phyloP scores from a whole-genome alignment of 2,797 vertebrate genomes.

The Catamblyrhynchus diadema region DNA sequence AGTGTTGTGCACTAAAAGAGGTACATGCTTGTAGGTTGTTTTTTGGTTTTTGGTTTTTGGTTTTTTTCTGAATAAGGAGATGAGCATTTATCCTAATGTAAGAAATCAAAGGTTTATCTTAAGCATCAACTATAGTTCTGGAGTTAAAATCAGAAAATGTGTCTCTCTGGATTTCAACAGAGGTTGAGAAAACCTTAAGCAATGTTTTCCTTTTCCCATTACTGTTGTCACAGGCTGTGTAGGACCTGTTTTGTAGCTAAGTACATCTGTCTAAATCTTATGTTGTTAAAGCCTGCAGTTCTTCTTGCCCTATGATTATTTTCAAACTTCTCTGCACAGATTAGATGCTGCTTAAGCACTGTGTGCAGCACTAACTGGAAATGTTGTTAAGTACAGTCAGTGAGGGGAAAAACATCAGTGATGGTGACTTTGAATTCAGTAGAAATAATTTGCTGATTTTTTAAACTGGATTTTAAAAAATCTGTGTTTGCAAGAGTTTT shows the following conservation, averaged over 20 bases:
- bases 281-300: not conserved
- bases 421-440: not conserved
- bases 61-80: not conserved
- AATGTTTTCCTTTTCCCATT: not conserved
- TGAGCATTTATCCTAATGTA: not conserved
- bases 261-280: not conserved
- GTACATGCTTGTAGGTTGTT: not conserved
- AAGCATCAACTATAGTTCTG: not conserved
- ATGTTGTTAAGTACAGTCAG: not conserved
- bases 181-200: not conserved
- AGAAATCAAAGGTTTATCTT: not conserved
- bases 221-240: not conserved
- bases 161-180: not conserved
- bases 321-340: not conserved
- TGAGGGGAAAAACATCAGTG: not conserved
- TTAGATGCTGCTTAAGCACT: not conserved
- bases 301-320: not conserved
- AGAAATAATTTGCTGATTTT: not conserved
- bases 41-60: too few species aligned
- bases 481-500: not conserved
- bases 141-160: not conserved
- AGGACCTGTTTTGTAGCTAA: not conserved
- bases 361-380: not conserved
- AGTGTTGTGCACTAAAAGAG: not conserved
- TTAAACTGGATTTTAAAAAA: not conserved